Evolutionary conservation across 2,888 invertebrate species (phyloP).

Genomic region (Synanthedon tipuliformis): DNA sequence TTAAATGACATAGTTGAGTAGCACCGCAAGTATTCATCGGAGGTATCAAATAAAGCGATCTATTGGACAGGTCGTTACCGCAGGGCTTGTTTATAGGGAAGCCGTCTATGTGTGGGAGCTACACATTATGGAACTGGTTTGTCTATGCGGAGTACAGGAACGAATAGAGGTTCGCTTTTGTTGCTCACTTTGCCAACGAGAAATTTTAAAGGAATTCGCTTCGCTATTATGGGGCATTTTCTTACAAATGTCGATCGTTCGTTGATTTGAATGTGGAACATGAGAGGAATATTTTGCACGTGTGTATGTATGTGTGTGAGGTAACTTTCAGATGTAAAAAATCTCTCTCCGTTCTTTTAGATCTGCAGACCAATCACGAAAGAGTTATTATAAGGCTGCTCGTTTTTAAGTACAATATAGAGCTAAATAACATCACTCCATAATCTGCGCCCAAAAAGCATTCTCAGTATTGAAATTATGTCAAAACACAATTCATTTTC

Average conservation of each 20-base stretch:
- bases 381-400: constrained; percentile 20
- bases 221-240: not conserved
- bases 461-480: constrained; percentile 35
- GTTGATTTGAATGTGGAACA: too few species aligned
- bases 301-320: too few species aligned
- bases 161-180: constrained; percentile 31
- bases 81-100: constrained; percentile 47
- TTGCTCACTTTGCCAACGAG: constrained; percentile 14
- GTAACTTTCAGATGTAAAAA: not conserved
- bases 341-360: not conserved
- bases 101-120: constrained; percentile 60
- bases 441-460: constrained; percentile 35
- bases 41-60: constrained; percentile 60
- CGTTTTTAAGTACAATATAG: constrained; percentile 27
- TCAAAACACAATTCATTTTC: constrained; percentile 33
- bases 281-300: too few species aligned
- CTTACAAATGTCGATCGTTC: too few species aligned
- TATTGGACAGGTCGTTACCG: constrained; percentile 48
- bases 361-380: constrained; percentile 13
- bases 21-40: constrained; percentile 28
- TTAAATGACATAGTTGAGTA: constrained; percentile 17
- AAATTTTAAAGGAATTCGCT: not conserved
- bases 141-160: constrained; percentile 32
- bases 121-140: constrained; percentile 48
- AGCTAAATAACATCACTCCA: constrained; percentile 30